Conservation (phyloP, 2,113 vertebrate species). For the Melanotaenia duboulayi region DNA sequence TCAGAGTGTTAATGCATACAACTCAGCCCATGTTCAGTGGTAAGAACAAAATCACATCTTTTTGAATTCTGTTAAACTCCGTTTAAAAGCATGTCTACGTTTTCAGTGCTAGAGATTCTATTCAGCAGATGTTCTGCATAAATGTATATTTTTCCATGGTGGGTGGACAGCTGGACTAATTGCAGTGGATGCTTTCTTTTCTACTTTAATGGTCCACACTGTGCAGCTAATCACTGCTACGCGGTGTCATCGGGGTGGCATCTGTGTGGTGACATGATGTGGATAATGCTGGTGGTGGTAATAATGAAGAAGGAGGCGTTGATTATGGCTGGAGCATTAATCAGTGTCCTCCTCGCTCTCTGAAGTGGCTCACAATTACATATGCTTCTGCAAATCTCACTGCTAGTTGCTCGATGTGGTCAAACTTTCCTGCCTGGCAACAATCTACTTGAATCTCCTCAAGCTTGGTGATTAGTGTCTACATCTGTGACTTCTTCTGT, state of each 20-base stretch:
- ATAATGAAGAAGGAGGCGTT: neutral
- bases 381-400: slow-evolving; percentile 19
- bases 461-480: slow-evolving; percentile 20
- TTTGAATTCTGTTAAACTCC: neutral
- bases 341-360: slow-evolving; percentile 9
- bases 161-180: slow-evolving; percentile 28
- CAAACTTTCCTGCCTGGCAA: neutral
- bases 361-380: slow-evolving; percentile 8
- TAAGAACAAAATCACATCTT: slow-evolving; percentile 74
- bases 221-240: slow-evolving; percentile 29
- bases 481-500: slow-evolving; percentile 18
- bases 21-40: slow-evolving; percentile 92
- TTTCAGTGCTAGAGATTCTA: neutral
- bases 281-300: slow-evolving; percentile 17
- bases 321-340: slow-evolving; percentile 22
- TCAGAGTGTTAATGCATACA: slow-evolving; percentile 85
- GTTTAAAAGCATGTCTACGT: neutral
- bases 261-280: slow-evolving; percentile 15
- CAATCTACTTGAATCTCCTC: slow-evolving; percentile 30
- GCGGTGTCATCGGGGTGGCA: slow-evolving; percentile 14
- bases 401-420: slow-evolving; percentile 10
- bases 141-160: slow-evolving; percentile 3
- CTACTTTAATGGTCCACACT: slow-evolving; percentile 17
- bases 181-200: slow-evolving; percentile 32
- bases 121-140: neutral